These are phyloP conservation scores for Palythoa grandis DNA, from an alignment of 92 coral and sea anemone species.

Conservation along the genomic window DNA sequence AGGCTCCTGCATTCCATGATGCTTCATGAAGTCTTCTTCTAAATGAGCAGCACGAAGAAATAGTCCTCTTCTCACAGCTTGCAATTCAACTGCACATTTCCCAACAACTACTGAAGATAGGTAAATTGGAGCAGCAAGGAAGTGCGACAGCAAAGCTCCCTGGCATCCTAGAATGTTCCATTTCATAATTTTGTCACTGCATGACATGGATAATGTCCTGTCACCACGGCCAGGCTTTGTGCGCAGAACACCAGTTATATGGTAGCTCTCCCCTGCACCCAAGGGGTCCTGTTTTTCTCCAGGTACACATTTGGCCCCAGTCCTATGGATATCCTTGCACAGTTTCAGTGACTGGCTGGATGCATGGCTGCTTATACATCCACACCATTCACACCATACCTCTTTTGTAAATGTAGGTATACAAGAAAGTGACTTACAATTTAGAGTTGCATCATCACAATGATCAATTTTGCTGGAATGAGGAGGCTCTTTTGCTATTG, in stretches of 20 bases:
- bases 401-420: not conserved
- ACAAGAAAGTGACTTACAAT: not conserved
- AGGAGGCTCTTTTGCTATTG: not conserved
- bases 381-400: not conserved
- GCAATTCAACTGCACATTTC: slow-evolving; percentile 67
- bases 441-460: not conserved
- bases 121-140: slow-evolving; percentile 73
- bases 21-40: slow-evolving; percentile 39
- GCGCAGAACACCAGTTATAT: slow-evolving; percentile 77
- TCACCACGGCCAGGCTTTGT: slow-evolving; percentile 99
- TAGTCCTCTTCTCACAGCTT: slow-evolving; percentile 81
- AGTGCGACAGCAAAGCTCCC: slow-evolving; percentile 90
- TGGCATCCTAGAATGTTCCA: slow-evolving; percentile 97
- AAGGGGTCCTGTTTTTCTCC: slow-evolving; percentile 82
- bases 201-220: slow-evolving; percentile 96
- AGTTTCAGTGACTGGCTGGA: not conserved
- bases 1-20: slow-evolving; percentile 63
- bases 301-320: slow-evolving; percentile 98
- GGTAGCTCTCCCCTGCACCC: slow-evolving; percentile 75
- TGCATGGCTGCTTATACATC: too few species aligned
- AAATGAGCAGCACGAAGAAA: slow-evolving; percentile 63
- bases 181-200: slow-evolving; percentile 96
- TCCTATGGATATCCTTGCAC: slow-evolving; percentile 77
- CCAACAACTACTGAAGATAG: slow-evolving; percentile 88
- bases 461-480: not conserved